Conservation (phyloP, 2,113 vertebrate genomes). For the Prinia subflava region DNA sequence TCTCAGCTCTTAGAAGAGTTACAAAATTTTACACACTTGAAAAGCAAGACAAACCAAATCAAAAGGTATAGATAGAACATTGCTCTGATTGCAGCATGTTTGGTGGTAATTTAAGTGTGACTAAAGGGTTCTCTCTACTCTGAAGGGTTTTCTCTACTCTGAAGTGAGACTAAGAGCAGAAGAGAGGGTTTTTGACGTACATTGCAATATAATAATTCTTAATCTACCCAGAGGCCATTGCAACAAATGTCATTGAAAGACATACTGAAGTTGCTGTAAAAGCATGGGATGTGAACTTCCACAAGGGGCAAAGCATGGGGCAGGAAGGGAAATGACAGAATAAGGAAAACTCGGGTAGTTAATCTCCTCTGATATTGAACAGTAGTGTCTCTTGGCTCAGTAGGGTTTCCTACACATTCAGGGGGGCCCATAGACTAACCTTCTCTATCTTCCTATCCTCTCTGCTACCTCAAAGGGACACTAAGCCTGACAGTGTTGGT, state of each 20-base stretch:
- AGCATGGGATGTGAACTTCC: not conserved
- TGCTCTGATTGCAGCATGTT: not conserved
- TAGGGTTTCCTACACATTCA: not conserved
- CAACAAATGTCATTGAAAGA: not conserved
- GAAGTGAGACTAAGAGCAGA: not conserved
- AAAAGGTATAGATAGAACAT: not conserved
- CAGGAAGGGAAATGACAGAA: not conserved
- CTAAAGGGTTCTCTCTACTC: not conserved
- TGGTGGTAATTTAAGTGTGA: not conserved
- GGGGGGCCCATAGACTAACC: not conserved
- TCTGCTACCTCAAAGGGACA: not conserved
- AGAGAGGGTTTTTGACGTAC: fast-evolving
- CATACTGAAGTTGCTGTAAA: not conserved
- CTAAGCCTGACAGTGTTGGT: not conserved
- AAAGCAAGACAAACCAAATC: not conserved
- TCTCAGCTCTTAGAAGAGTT: not conserved
- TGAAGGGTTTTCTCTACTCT: not conserved
- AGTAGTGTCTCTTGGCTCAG: not conserved
- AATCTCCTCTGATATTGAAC: not conserved
- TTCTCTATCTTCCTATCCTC: not conserved
- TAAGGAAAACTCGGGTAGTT: not conserved
- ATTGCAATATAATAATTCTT: not conserved
- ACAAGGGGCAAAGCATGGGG: not conserved
- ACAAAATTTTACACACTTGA: not conserved
- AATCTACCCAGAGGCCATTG: not conserved